Percentiles rank a stretch among this genome's conserved stretches.
Evolutionary conservation across 2,797 vertebrate species (phyloP).

Genomic region (Ctenochaetus hawaiiensis): DNA sequence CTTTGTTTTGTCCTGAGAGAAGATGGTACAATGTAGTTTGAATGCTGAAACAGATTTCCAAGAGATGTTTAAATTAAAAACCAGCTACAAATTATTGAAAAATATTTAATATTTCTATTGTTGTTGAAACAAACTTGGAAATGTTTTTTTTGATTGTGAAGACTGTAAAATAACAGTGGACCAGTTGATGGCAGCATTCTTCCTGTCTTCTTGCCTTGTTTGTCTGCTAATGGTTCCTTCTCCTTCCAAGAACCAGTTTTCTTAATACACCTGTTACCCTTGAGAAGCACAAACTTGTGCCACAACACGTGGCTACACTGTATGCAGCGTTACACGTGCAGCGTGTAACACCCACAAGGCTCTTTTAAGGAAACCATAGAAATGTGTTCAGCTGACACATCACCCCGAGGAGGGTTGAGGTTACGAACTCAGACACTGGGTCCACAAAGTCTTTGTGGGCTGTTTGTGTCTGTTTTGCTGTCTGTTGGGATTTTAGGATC

Average conservation of each 20-base stretch:
- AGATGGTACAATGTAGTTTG: not conserved
- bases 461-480: not conserved
- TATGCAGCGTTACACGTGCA: not conserved
- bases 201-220: not conserved
- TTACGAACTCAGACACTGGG: not conserved
- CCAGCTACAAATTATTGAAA: not conserved
- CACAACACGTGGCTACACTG: not conserved
- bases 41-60: conserved; percentile 4
- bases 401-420: not conserved
- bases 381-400: not conserved
- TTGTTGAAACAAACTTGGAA: conserved; percentile 5
- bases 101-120: not conserved
- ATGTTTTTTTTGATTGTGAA: not conserved
- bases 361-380: not conserved
- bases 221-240: not conserved
- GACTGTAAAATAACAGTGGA: conserved; percentile 1
- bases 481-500: conserved; percentile 3
- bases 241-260: not conserved
- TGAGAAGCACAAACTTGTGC: not conserved
- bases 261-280: not conserved
- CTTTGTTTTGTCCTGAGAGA: not conserved
- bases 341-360: not conserved
- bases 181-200: conserved; percentile 32
- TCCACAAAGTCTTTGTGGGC: too few relatives aligned
- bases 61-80: not conserved